These are phyloP conservation scores for Erythrocebus patas DNA, from an alignment of 2,113 vertebrate genomes.

Conservation along the genomic window DNA sequence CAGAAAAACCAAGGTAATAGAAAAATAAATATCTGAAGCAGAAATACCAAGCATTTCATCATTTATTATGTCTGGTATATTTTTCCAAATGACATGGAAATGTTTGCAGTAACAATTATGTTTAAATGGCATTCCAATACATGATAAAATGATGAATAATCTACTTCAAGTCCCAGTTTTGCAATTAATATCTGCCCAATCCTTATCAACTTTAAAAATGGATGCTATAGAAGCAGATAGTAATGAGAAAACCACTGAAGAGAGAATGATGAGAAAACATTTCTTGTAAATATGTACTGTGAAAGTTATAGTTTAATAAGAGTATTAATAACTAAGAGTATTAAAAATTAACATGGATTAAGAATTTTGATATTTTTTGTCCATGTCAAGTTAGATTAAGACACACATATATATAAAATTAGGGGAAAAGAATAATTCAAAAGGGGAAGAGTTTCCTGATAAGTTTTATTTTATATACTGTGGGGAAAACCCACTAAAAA, in stretches of 20 bases:
- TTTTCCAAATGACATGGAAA: not conserved
- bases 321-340: not conserved
- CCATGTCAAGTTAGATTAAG: not conserved
- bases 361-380: not conserved
- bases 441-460: not conserved
- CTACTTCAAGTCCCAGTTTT: not conserved
- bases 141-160: conserved; percentile 31
- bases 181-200: not conserved
- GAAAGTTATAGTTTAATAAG: conserved; percentile 7
- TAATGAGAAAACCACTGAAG: not conserved
- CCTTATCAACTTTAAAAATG: conserved; percentile 34
- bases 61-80: not conserved
- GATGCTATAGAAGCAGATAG: not conserved
- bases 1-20: conserved; percentile 42
- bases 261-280: not conserved
- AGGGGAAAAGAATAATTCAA: not conserved
- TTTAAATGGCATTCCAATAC: not conserved
- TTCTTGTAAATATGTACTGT: not conserved
- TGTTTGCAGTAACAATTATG: conserved; percentile 12
- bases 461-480: not conserved
- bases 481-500: not conserved
- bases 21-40: conserved; percentile 33
- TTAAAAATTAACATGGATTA: not conserved
- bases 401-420: not conserved
- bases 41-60: not conserved